Base-by-base conservation (phyloP, 2,797 vertebrate species). In the Numenius phaeopus region DNA sequence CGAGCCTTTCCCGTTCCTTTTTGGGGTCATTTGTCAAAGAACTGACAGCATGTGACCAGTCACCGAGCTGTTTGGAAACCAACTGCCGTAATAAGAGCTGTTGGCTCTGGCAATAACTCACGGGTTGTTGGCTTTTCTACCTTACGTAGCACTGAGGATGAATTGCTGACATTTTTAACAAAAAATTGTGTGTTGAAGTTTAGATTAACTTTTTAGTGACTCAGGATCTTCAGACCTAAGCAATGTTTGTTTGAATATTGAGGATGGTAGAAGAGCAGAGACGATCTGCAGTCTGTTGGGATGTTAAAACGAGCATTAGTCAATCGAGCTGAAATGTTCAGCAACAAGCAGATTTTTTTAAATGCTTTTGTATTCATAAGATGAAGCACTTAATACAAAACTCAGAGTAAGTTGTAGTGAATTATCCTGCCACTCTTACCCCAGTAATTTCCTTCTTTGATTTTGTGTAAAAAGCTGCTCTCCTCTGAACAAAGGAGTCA, bases 401-500 rank as follows among this genome's bases (percentile, higher is more conserved):
- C 16, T 42, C 57, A 49, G 66, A 73, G 55, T 9, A 26, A 89
- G 49, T 30, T 75, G 50, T n/a, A 39, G 6, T 1, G 65, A 83
- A 21, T 54, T 83, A 26, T 40, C 49, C 72, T 18, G 7, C 69
- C 34, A 13, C 72, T 80, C 52, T 42, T 55, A 7, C 18, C 67
- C 30, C 14, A 8, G 4, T 42, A 11, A 82, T 10, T 10, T n/a
- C 77, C 42, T 76, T 44, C 77, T 46, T 19, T 55, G 64, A 30
- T 42, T 42, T 39, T 17, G 30, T 23, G 59, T 39, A 14, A 46
- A 37, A 82, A 72, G 32, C 37, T 50, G 52, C 58, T 84, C 21
- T 78, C 17, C 19, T 10, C 24, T 50, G 62, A 81, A 75, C 71
- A 79, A 66, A 87, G 84, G 78, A 94, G 65, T 96, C 94, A 79